phyloP scores from a whole-genome alignment of 2,113 vertebrate genomes.

The Perca fluviatilis region DNA sequence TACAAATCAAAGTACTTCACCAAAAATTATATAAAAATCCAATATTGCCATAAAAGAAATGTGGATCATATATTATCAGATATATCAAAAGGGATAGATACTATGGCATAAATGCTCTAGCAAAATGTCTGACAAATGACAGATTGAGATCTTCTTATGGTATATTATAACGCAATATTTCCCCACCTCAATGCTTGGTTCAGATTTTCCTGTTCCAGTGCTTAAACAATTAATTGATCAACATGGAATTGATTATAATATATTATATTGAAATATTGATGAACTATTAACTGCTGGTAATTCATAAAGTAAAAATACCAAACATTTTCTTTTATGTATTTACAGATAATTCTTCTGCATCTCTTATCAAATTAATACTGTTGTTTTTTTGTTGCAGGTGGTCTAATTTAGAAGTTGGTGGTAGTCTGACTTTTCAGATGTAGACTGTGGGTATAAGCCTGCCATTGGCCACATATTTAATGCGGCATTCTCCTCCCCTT shows the following conservation, averaged over 20 bases:
- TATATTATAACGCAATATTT: neutral
- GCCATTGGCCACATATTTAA: too few relatives aligned
- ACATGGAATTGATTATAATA: neutral
- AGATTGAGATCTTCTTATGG: neutral
- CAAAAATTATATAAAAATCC: too few relatives aligned
- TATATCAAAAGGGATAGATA: neutral
- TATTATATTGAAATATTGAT: neutral
- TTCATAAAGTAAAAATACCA: neutral
- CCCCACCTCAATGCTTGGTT: too few relatives aligned
- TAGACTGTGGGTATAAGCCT: neutral
- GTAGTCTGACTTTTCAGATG: too few relatives aligned
- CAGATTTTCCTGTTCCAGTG: neutral
- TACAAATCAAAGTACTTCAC: neutral
- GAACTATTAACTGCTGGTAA: neutral
- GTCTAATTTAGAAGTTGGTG: neutral
- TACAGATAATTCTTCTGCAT: neutral
- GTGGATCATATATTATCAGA: neutral
- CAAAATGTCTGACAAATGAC: neutral
- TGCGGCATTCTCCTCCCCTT: too few relatives aligned
- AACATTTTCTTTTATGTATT: too few relatives aligned
- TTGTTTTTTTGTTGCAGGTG: neutral
- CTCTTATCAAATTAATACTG: neutral
- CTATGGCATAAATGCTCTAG: neutral
- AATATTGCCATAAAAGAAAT: neutral
- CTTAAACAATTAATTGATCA: neutral